Evolutionary conservation across 2,113 vertebrate genomes (phyloP), one percentile per base, ranked within the genome.

Genomic region (Sylvia atricapilla): DNA sequence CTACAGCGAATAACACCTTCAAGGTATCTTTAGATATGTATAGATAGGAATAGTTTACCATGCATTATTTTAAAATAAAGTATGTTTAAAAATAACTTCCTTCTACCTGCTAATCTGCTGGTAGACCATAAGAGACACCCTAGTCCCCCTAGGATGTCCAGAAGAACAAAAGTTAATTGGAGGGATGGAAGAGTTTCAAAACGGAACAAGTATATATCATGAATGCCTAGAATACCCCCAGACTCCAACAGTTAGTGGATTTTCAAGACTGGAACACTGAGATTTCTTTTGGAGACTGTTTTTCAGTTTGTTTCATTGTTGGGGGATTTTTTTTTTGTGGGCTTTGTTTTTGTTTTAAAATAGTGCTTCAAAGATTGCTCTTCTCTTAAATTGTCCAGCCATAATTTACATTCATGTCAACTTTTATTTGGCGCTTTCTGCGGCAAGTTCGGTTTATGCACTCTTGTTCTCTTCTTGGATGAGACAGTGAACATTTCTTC

Each of bases 281-380:
- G 10, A 24, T 24, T 55, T 81, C 60, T 22, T 70, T 27, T 20
- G 15, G 46, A 63, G 14, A 13, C 2, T n/a, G 9, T 9, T 25
- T 44, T 70, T 55, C n/a, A 35, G 14, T 56, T 67, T 60, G 15
- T 5, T 76, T 67, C 17, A n/a, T 28, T 72, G 41, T 55, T 67
- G 22, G 11, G 7, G 30, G 4, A 10, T 2, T 6, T 13, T 11
- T 2, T 6, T 13, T 11, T 10, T 14, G 13, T 2, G 5, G 10
- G 12, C 5, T 84, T 85, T 25, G 6, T 6, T 60, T 76, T 60
- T 30, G 17, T 37, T 81, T 67, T 15, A 18, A 39, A 78, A 56
- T 7, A 53, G 4, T 41, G 4, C 18, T 86, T 86, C 13, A 7
- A 10, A 18, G 13, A 69, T 9, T 64, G 73, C 3, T 47, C 87